phyloP scores from a whole-genome alignment of 2,797 vertebrate genomes.

The Danio aesculapii region DNA sequence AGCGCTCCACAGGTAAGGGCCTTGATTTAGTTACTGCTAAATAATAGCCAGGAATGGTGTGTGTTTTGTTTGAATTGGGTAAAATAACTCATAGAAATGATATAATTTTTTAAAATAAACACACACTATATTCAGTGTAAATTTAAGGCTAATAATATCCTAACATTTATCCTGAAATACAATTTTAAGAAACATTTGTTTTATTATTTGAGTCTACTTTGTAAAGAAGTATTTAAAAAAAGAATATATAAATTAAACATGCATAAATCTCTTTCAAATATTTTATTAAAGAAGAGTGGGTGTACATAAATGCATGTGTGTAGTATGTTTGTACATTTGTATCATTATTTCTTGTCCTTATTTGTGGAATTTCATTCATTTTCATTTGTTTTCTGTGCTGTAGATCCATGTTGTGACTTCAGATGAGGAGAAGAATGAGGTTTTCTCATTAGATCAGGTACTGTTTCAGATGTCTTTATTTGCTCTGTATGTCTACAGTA shows the following conservation, averaged over 20 bases:
- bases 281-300: too few relatives aligned
- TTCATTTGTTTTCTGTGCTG: neutral
- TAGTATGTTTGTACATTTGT: too few relatives aligned
- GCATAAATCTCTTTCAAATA: neutral
- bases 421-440: conserved; percentile 65
- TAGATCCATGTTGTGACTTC: conserved; percentile 71
- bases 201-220: too few relatives aligned
- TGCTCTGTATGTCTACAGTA: neutral
- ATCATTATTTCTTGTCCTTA: too few relatives aligned
- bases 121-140: too few relatives aligned
- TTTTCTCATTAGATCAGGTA: conserved; percentile 76
- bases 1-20: conserved; percentile 59
- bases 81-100: neutral
- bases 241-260: too few relatives aligned
- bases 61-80: conserved; percentile 64
- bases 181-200: too few relatives aligned
- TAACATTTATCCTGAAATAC: too few relatives aligned
- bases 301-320: too few relatives aligned
- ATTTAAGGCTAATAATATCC: too few relatives aligned
- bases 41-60: neutral
- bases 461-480: conserved; percentile 2
- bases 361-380: neutral
- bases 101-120: too few relatives aligned
- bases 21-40: neutral
- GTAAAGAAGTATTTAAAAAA: too few relatives aligned